Conservation (phyloP, 2,888 invertebrate species). For the Drosophila atripex region DNA sequence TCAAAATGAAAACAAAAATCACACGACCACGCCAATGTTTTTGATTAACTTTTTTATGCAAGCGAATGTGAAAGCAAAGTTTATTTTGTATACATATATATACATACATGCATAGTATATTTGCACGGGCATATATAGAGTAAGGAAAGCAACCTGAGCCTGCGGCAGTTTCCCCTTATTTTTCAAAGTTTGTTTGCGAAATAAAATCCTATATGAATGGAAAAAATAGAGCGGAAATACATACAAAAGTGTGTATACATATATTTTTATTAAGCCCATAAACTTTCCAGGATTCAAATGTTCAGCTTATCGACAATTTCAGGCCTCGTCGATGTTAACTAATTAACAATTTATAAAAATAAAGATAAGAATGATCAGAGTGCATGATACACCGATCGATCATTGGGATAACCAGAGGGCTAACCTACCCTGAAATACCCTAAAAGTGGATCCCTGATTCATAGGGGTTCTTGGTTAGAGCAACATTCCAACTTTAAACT, state of each 20-base stretch:
- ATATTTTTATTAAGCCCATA: slow-evolving; percentile 35
- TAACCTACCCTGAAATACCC: background rate
- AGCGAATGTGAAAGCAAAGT: slow-evolving; percentile 74
- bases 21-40: slow-evolving; percentile 59
- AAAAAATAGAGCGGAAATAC: slow-evolving; percentile 10
- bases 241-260: slow-evolving; percentile 20
- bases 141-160: slow-evolving; percentile 32
- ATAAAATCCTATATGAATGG: slow-evolving; percentile 16
- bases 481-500: background rate
- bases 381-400: background rate
- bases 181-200: slow-evolving; percentile 23
- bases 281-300: slow-evolving; percentile 5
- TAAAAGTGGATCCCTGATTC: background rate
- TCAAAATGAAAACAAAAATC: slow-evolving; percentile 31
- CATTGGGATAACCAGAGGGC: background rate
- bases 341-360: background rate
- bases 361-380: background rate
- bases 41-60: slow-evolving; percentile 71
- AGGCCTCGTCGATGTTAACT: slow-evolving; percentile 32
- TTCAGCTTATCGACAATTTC: slow-evolving; percentile 2
- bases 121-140: slow-evolving; percentile 49
- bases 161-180: slow-evolving; percentile 24
- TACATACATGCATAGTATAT: slow-evolving; percentile 60
- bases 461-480: background rate
- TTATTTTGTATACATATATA: slow-evolving; percentile 76